A percentile compares a stretch with the other conserved stretches of the same genome.
phyloP scores from a whole-genome alignment of 2,888 invertebrate genomes.

The Sarcophaga variegata region DNA sequence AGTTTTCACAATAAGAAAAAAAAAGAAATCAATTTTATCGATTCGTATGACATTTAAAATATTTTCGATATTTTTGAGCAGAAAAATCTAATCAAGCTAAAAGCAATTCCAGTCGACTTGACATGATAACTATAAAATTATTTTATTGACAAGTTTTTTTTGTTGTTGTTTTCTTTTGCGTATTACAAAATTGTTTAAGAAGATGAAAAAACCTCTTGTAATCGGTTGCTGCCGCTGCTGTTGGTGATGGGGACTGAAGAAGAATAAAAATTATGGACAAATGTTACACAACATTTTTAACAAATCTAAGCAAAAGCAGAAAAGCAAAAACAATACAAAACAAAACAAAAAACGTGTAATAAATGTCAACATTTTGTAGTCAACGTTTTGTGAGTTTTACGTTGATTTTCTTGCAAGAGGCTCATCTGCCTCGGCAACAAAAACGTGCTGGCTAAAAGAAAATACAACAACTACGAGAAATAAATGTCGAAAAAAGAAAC shows the following conservation, averaged over 20 bases:
- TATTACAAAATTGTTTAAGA: conserved; percentile 25
- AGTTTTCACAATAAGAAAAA: no score
- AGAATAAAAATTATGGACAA: conserved; percentile 40
- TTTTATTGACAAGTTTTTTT: neutral
- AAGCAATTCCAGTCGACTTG: neutral
- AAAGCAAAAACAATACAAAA: neutral
- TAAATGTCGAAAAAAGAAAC: conserved; percentile 43
- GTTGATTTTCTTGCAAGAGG: neutral
- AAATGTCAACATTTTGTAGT: conserved; percentile 67
- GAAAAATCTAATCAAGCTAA: no score
- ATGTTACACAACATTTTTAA: conserved; percentile 63
- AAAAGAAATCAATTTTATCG: no score
- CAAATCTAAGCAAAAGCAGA: conserved; percentile 65
- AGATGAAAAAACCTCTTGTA: neutral
- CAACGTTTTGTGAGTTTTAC: conserved; percentile 47
- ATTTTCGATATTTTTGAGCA: no score
- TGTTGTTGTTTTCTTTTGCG: neutral
- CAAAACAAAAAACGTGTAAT: conserved; percentile 19
- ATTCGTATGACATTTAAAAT: no score
- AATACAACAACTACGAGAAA: conserved; percentile 34
- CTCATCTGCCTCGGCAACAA: conserved; percentile 14
- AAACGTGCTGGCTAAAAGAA: neutral
- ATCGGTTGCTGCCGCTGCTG: neutral
- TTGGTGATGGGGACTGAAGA: neutral
- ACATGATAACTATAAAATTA: neutral